phyloP scores from a whole-genome alignment of 2,797 vertebrate species.

The Danio kyathit region DNA sequence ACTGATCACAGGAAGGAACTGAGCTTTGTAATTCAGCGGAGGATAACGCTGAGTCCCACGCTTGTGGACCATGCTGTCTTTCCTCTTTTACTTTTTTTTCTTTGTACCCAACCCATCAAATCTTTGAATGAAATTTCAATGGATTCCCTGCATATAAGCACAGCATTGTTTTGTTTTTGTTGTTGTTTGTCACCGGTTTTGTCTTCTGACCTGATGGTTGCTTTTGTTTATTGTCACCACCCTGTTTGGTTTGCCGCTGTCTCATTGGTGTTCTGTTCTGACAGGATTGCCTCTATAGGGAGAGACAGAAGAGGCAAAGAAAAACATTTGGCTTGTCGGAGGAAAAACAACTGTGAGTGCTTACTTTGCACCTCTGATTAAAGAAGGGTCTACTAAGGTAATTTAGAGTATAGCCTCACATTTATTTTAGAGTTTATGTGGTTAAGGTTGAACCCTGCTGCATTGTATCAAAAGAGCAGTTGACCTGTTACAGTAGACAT shows the following conservation, averaged over 20 bases:
- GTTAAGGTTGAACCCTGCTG: not conserved
- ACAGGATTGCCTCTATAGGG: constrained; percentile 20
- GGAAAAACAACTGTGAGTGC: not conserved
- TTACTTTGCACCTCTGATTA: not conserved
- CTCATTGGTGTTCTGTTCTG: constrained; percentile 41
- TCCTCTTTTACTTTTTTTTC: not conserved
- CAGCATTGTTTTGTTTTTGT: constrained; percentile 58
- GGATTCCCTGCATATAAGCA: constrained; percentile 64
- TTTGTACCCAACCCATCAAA: constrained; percentile 63
- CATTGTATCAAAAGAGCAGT: not conserved
- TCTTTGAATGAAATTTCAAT: constrained; percentile 77
- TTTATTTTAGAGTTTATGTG: not conserved
- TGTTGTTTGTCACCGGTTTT: constrained; percentile 63
- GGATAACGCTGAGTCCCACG: constrained; percentile 74
- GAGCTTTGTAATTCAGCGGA: constrained; percentile 79
- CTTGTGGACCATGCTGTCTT: constrained; percentile 67
- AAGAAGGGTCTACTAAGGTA: too few species aligned
- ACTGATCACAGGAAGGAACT: constrained; percentile 81
- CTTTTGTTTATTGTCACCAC: constrained; percentile 59
- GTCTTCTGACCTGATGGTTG: constrained; percentile 62
- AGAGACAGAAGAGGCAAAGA: constrained; percentile 4
- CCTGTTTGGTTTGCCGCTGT: constrained; percentile 43
- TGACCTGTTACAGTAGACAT: not conserved
- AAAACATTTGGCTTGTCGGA: constrained; percentile 12
- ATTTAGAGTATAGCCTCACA: not conserved